Evolutionary conservation across 2,888 invertebrate species (phyloP).

Genomic region (Folsomia manolachei): DNA sequence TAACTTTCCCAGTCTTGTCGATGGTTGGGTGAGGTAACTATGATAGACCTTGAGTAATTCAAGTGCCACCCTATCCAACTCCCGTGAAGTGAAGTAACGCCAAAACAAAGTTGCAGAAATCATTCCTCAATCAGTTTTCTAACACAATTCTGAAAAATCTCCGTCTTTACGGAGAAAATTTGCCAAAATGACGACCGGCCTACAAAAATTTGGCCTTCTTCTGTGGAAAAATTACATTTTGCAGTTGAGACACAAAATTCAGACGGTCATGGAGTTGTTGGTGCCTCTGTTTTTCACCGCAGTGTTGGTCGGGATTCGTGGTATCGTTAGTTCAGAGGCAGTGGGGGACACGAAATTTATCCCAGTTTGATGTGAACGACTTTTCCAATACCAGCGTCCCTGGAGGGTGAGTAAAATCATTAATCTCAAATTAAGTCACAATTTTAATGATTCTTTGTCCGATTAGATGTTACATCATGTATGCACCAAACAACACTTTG

Average conservation of each 20-base stretch:
- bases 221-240: conserved; percentile 81
- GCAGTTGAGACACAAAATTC: conserved; percentile 68
- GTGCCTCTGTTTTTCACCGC: conserved; percentile 66
- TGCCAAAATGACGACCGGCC: conserved; percentile 25
- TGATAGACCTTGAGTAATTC: too few species aligned
- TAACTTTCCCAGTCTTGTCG: too few species aligned
- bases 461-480: conserved; percentile 21
- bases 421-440: not conserved
- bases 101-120: too few species aligned
- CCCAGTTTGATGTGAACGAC: too few species aligned
- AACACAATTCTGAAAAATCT: too few species aligned
- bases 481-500: conserved; percentile 10
- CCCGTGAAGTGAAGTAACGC: too few species aligned
- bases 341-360: too few species aligned
- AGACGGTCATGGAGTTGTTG: conserved; percentile 67
- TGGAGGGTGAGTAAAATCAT: conserved; percentile 51
- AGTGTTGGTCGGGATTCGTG: conserved; percentile 68
- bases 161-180: too few species aligned
- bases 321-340: conserved; percentile 65
- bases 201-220: conserved; percentile 62
- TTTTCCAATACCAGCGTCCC: conserved; percentile 51
- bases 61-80: too few species aligned
- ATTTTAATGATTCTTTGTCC: not conserved
- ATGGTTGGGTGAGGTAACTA: too few species aligned
- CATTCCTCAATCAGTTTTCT: too few species aligned